These are phyloP conservation scores for Platysternon megacephalum DNA, from an alignment of 2,113 vertebrate species.

Conservation along the genomic window DNA sequence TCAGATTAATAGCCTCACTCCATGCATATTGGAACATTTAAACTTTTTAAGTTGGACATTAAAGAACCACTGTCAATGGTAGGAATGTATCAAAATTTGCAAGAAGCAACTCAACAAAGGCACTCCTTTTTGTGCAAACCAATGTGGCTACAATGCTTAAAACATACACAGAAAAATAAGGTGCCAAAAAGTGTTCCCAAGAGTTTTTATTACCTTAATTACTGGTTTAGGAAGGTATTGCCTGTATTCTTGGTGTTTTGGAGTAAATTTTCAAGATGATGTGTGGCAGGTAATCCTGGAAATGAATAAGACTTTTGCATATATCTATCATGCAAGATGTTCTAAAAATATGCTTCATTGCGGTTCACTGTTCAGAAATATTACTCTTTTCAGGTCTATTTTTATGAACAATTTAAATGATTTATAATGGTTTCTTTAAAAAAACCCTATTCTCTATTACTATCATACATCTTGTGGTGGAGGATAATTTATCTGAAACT, in stretches of 20 bases:
- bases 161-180: not conserved
- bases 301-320: slow-evolving; percentile 35
- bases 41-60: accelerated
- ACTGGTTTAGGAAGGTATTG: slow-evolving; percentile 12
- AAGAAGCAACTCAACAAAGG: not conserved
- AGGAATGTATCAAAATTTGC: not conserved
- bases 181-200: not conserved
- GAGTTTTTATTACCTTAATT: not conserved
- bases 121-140: too few species aligned
- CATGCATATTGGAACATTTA: not conserved
- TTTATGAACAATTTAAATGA: slow-evolving; percentile 57
- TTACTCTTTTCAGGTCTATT: slow-evolving; percentile 62
- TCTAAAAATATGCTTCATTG: slow-evolving; percentile 69
- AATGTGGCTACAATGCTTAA: not conserved
- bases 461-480: slow-evolving; percentile 31
- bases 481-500: slow-evolving; percentile 59
- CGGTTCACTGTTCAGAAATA: slow-evolving; percentile 58
- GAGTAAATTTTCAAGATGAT: slow-evolving; percentile 51
- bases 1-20: not conserved
- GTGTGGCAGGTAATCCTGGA: not conserved
- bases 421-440: slow-evolving; percentile 43
- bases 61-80: not conserved
- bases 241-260: slow-evolving; percentile 47
- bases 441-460: slow-evolving; percentile 3
- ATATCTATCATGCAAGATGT: slow-evolving; percentile 23